Evolutionary conservation across 1,140 invertebrate genomes (phyloP), one percentile per base, ranked within the genome.

Genomic region (Mycetomoellerius zeteki): DNA sequence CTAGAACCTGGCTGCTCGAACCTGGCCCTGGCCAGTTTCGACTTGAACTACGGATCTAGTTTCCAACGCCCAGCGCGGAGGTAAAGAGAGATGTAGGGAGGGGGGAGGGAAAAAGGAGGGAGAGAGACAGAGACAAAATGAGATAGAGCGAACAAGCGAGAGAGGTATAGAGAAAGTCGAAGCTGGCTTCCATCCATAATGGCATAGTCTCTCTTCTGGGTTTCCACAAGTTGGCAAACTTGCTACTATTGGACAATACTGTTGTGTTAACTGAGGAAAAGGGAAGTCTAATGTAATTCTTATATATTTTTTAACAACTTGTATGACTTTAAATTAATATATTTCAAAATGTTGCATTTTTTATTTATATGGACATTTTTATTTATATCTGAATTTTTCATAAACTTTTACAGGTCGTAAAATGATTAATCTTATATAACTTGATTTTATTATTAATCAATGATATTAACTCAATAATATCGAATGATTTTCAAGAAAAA

Each of bases 11-110:
- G 65, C 64, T 71, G 89, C 69, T 84, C 75, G 81, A 52, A 65
- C 77, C 76, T 78, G 89, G 87, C 85, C 84, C 76, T 78, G 89
- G 87, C 85, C 84, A 88, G 88, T 78, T 81, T 89, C 91, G 52
- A 87, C 73, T 88, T 88, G 62, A 72, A 78, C 85, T 58, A 78
- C 33, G 75, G 85, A 90, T 91, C 90, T 77, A 76, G 88, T 93
- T 93, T 92, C 87, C 62, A 85, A 65, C 73, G 65, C 6, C 65
- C 19, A 69, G 72, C 75, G 60, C 58, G 21, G 73, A 69, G 37
- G 50, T 71, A 73, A 77, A 76, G 81, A 69, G 52, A 77, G 43
- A 56, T 12, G 10, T 37, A 27, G 64, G 30, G 16, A 14, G 16
- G 24, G 3, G 30, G 69, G 12, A 56, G 8, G 10, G 37, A 3